A percentile compares a stretch with the other conserved stretches of the same genome.
Evolutionary conservation across 2,113 vertebrate genomes (phyloP).

Genomic region (Cottus gobio): DNA sequence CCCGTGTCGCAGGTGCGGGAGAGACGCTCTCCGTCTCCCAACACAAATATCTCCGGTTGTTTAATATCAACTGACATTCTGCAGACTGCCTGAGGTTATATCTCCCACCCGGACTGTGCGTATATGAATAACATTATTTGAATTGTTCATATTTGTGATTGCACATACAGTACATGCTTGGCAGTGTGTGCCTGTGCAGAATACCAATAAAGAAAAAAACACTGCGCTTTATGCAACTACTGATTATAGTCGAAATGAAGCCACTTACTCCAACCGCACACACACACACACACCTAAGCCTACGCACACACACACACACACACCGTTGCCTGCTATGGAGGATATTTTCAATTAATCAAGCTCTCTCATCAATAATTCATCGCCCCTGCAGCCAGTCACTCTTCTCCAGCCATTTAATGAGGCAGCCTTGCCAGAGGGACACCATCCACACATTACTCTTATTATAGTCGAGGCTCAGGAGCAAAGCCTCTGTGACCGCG

Average conservation of each 20-base stretch:
- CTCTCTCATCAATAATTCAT: constrained; percentile 84
- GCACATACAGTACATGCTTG: constrained; percentile 46
- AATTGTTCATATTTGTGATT: constrained; percentile 29
- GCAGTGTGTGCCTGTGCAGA: constrained; percentile 30
- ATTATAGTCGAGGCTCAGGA: constrained; percentile 65
- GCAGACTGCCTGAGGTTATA: constrained; percentile 50
- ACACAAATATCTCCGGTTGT: constrained; percentile 42
- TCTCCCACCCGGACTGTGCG: constrained; percentile 47
- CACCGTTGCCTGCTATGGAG: constrained; percentile 54
- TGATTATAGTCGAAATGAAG: constrained; percentile 68
- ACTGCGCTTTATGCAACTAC: constrained; percentile 32
- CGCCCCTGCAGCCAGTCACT: constrained; percentile 80
- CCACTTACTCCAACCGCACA: constrained; percentile 45
- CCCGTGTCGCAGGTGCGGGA: constrained; percentile 56
- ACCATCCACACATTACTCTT: constrained; percentile 67
- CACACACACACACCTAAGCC: not conserved
- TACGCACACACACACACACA: not conserved
- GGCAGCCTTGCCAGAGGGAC: constrained; percentile 71
- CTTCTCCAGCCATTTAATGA: constrained; percentile 81
- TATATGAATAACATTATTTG: constrained; percentile 37
- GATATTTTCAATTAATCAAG: constrained; percentile 84
- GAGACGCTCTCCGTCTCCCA: constrained; percentile 23
- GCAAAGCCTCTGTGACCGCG: constrained; percentile 61
- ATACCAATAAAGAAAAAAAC: constrained; percentile 51
- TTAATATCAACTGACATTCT: constrained; percentile 49